Base-by-base conservation (phyloP, 1,140 invertebrate species). In the Brachystomella parvula region DNA sequence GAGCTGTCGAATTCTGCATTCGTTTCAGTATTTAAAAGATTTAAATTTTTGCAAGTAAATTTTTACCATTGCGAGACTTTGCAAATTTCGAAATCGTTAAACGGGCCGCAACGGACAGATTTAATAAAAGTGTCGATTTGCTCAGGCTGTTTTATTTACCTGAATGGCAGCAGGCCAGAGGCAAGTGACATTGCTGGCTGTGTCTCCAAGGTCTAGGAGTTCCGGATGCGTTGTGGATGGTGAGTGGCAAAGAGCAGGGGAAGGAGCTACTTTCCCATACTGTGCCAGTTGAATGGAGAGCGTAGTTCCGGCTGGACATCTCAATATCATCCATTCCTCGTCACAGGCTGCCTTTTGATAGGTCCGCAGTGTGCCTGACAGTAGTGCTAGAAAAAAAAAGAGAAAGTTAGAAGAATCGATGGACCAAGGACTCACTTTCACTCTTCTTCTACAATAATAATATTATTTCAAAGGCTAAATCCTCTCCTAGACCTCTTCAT, bases 341-440 rank as follows among this genome's bases (percentile, higher is more conserved):
- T 94, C 90, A 78, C 93, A 96, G 2, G 88, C 87, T 3, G 87
- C 88, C 72, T 86, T 84, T 77, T 94, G 90, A 78, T 91, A 92
- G 62, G 90, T 94, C 74, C 88, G 84, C 68, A 96, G 80, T 24
- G 90, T 94, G 47, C 89, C 89, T 74, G 90, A 87, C 69, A 95
- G 84, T 59, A 93, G 82, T 75, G 89, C 92, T 94, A 82, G 17
- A 75, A 74, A 59, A 21, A 61, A 26, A 39, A 29, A 61, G 2
- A 24, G 21, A 61, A 35, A 33, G 29, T 26, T 12, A 1, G 9
- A 61, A 39, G 60, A 19, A 2, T 2, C 30, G 19, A 9, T 47
- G 19, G 28, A 44, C 9, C 49, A 26, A 56, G 21, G 9, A 19
- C 6, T 33, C 35, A n/a, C n/a, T n/a, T n/a, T n/a, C n/a, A n/a